Conservation (phyloP, 2,113 vertebrate genomes). For the Oceanodroma tethys region DNA sequence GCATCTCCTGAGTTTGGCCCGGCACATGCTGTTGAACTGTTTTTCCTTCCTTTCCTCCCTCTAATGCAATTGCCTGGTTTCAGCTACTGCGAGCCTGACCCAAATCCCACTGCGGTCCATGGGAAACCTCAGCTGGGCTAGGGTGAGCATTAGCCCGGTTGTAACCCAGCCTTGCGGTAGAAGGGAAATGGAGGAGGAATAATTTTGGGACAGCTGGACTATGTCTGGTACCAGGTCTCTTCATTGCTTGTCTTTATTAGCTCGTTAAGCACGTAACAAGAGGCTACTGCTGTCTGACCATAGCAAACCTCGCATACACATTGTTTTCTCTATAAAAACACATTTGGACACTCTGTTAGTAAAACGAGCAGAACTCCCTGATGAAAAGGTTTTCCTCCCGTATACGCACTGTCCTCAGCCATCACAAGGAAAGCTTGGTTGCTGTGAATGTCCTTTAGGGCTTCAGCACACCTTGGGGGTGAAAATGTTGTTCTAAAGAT, state of each 20-base stretch:
- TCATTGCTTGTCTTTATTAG: conserved; percentile 10
- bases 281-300: conserved; percentile 1
- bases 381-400: background rate
- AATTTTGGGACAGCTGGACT: conserved; percentile 4
- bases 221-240: background rate
- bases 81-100: conserved; percentile 24
- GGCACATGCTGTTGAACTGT: background rate
- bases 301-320: background rate
- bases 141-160: background rate
- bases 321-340: background rate
- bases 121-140: background rate
- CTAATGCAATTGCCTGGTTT: background rate
- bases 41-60: conserved; percentile 46
- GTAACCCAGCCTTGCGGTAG: background rate
- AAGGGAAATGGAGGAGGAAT: background rate
- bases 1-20: conserved; percentile 32
- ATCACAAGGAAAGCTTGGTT: no score
- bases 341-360: background rate
- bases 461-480: background rate
- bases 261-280: background rate
- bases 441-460: background rate
- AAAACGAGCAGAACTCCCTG: background rate
- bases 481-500: background rate
- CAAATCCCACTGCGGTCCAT: background rate
- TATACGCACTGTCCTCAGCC: accelerated